phyloP scores from a whole-genome alignment of 2,113 vertebrate genomes.

The Tricholaema leucomelas region DNA sequence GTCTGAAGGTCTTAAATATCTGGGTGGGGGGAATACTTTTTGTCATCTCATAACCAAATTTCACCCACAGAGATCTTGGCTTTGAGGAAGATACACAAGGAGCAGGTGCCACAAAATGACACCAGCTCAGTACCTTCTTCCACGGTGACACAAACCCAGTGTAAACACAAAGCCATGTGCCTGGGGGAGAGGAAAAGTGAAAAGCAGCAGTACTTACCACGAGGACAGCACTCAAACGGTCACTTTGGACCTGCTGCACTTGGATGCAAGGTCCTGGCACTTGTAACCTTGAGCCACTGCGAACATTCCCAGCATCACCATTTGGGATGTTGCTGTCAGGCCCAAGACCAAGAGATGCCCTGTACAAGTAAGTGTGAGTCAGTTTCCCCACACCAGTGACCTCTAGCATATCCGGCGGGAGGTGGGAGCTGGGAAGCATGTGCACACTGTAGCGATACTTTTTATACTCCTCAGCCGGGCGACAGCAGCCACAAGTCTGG shows the following conservation, averaged over 20 bases:
- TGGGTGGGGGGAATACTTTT: fast-evolving
- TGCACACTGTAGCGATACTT: conserved; percentile 57
- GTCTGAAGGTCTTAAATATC: not conserved
- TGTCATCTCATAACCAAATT: not conserved
- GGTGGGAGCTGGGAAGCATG: conserved; percentile 63
- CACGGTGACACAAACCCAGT: not conserved
- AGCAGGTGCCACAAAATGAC: not conserved
- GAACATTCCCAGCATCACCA: conserved; percentile 55
- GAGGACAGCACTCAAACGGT: conserved; percentile 46
- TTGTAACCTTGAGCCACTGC: conserved; percentile 55
- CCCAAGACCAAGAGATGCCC: conserved; percentile 67
- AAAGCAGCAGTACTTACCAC: conserved; percentile 66
- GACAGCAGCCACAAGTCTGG: not conserved
- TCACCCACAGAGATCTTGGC: not conserved
- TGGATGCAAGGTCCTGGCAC: conserved; percentile 70
- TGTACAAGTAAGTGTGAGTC: conserved; percentile 73
- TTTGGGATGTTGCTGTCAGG: conserved; percentile 46
- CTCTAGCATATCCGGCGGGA: conserved; percentile 63
- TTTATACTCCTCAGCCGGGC: conserved; percentile 30
- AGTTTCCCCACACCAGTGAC: conserved; percentile 74
- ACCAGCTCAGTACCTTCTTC: not conserved
- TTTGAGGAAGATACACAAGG: not conserved
- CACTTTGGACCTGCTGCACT: conserved; percentile 72
- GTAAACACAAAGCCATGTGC: not conserved
- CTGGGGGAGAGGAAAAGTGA: not conserved